A percentile compares a stretch with the other conserved stretches of the same genome.
Evolutionary conservation across 2,888 invertebrate genomes (phyloP).

Genomic region (Drosophila paranaensis): DNA sequence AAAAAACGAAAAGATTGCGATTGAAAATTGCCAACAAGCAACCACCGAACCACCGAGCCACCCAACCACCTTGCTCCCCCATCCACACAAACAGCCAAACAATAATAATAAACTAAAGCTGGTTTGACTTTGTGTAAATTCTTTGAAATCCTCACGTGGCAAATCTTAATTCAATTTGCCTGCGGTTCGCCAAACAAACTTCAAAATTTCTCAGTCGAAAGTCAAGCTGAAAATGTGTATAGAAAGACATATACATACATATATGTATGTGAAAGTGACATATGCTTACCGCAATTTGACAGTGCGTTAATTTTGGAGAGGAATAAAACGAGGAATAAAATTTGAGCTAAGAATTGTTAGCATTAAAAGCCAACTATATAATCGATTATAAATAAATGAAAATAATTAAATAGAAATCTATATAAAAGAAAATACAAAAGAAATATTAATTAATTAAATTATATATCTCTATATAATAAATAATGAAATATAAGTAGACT

Average conservation of each 20-base stretch:
- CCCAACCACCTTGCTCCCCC: conserved; percentile 18
- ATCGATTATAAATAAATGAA: background rate
- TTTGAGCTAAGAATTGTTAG: background rate
- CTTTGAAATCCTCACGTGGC: conserved; percentile 75
- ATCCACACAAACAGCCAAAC: conserved; percentile 19
- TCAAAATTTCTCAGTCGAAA: conserved; percentile 24
- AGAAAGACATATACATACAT: background rate
- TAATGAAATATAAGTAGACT: no score
- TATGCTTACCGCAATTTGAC: conserved; percentile 23
- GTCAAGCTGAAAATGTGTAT: conserved; percentile 21
- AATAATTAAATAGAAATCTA: no score
- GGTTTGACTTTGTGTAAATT: conserved; percentile 78
- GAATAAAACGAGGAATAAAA: background rate
- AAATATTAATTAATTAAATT: background rate
- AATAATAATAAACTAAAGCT: conserved; percentile 81
- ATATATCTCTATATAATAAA: no score
- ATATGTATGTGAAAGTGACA: conserved; percentile 3
- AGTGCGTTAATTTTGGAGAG: background rate
- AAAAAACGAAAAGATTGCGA: conserved; percentile 60
- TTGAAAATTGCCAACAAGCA: conserved; percentile 68
- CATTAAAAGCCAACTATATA: conserved; percentile 1
- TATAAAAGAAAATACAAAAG: background rate
- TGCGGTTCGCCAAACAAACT: conserved; percentile 43
- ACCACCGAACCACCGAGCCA: conserved; percentile 33
- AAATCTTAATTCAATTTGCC: conserved; percentile 79